phyloP scores from a whole-genome alignment of 2,888 invertebrate species.

The Tetheella fluctuosa region DNA sequence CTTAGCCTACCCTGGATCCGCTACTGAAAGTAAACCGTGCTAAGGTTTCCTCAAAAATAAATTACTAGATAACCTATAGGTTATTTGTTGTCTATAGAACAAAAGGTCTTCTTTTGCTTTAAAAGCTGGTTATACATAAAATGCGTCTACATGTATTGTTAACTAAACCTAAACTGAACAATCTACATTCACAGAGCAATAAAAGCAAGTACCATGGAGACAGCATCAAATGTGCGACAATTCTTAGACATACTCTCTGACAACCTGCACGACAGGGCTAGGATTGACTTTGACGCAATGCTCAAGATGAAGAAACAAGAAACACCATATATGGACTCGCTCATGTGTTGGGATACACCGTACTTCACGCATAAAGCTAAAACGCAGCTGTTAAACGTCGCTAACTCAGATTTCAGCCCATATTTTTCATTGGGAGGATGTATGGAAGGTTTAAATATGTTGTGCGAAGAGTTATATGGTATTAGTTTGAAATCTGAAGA shows the following conservation, averaged over 20 bases:
- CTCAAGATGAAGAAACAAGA: constrained; percentile 87
- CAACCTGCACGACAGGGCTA: constrained; percentile 87
- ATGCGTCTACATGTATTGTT: too few relatives aligned
- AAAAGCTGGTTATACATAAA: too few relatives aligned
- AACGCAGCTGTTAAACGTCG: constrained; percentile 87
- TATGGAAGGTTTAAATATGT: constrained; percentile 97
- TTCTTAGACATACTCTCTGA: constrained; percentile 91
- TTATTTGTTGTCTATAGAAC: too few relatives aligned
- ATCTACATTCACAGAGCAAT: constrained; percentile 86
- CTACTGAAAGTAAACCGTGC: too few relatives aligned
- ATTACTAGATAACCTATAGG: too few relatives aligned
- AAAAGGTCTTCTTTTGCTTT: too few relatives aligned
- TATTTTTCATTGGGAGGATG: constrained; percentile 97
- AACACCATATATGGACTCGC: constrained; percentile 54
- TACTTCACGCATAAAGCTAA: constrained; percentile 92
- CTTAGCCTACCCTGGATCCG: too few relatives aligned
- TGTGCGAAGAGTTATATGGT: constrained; percentile 93
- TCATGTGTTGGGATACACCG: constrained; percentile 94
- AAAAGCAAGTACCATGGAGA: constrained; percentile 93
- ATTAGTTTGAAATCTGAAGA: constrained; percentile 90
- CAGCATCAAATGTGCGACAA: constrained; percentile 89
- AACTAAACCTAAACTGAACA: background rate
- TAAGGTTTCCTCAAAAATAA: too few relatives aligned
- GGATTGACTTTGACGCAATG: constrained; percentile 91
- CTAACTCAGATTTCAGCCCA: constrained; percentile 89